phyloP scores from a whole-genome alignment of 2,113 vertebrate genomes.

The Microtus montanus region DNA sequence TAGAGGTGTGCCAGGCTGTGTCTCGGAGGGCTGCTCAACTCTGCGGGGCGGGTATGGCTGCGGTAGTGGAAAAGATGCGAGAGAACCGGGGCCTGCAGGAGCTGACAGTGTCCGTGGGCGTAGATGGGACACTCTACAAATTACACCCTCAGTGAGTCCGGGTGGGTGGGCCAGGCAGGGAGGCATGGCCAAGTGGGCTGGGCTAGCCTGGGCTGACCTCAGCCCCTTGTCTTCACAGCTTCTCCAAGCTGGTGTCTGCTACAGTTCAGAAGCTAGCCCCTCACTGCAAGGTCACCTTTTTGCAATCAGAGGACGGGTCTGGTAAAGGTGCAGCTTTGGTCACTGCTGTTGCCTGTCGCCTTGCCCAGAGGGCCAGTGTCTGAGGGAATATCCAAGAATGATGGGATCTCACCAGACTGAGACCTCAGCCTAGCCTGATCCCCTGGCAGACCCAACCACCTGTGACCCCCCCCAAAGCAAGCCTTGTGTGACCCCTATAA shows the following conservation, averaged over 20 bases:
- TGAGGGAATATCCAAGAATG: slow-evolving; percentile 14
- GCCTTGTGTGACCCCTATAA: background rate
- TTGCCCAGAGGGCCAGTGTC: fast-evolving
- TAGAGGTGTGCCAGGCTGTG: slow-evolving; percentile 85
- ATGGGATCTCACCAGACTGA: too few species aligned
- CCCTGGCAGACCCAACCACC: background rate
- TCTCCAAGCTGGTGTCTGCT: slow-evolving; percentile 84
- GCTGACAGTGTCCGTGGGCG: slow-evolving; percentile 83
- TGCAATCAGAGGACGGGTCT: slow-evolving; percentile 89
- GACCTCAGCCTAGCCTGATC: background rate
- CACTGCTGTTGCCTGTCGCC: slow-evolving; percentile 86
- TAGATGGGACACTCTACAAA: slow-evolving; percentile 88
- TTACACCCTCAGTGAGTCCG: slow-evolving; percentile 85
- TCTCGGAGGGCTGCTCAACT: slow-evolving; percentile 84
- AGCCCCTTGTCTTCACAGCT: slow-evolving; percentile 80
- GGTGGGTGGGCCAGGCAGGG: fast-evolving
- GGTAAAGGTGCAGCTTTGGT: slow-evolving; percentile 93
- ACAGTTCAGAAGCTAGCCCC: slow-evolving; percentile 87
- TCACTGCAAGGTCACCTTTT: slow-evolving; percentile 87
- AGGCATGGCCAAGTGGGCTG: background rate
- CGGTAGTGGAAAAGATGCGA: slow-evolving; percentile 87
- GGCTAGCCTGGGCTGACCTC: background rate
- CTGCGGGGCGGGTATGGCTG: slow-evolving; percentile 85
- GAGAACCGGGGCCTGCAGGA: slow-evolving; percentile 78
- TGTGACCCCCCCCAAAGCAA: background rate